phyloP scores from a whole-genome alignment of 2,888 invertebrate species.

The Calliopum simillimum region DNA sequence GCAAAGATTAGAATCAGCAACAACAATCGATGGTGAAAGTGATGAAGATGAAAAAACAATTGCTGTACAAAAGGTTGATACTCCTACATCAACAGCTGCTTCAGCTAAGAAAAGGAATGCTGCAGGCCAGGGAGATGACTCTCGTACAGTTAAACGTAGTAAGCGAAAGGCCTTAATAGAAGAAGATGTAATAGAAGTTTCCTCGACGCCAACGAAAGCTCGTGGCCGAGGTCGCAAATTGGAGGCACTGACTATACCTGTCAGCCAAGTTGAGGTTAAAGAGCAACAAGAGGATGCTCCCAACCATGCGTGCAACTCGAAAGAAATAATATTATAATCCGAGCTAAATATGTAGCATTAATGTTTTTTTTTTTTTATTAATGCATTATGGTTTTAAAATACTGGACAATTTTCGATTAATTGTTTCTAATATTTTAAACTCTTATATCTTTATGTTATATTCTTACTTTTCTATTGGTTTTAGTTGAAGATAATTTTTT shows the following conservation, averaged over 20 bases:
- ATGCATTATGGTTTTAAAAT: not conserved
- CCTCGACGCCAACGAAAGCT: constrained; percentile 1
- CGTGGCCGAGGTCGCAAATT: constrained; percentile 42
- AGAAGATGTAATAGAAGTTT: constrained; percentile 8
- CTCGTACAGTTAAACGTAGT: constrained; percentile 42
- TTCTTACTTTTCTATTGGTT: constrained; percentile 12
- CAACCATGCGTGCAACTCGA: constrained; percentile 57
- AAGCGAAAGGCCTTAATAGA: constrained; percentile 38
- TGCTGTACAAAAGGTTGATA: not conserved
- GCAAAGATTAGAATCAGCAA: constrained; percentile 32
- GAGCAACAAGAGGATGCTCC: constrained; percentile 25
- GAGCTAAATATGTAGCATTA: not conserved
- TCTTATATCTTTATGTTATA: constrained; percentile 22
- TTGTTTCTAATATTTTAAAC: constrained; percentile 26
- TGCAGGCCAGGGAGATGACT: constrained; percentile 29
- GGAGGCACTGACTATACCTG: constrained; percentile 34
- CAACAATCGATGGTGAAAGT: constrained; percentile 34
- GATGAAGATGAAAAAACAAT: constrained; percentile 26
- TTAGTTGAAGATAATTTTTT: constrained; percentile 22
- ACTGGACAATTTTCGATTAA: constrained; percentile 15
- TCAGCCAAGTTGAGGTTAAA: not conserved
- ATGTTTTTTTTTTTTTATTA: not conserved
- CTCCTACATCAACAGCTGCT: not conserved
- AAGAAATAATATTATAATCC: constrained; percentile 36
- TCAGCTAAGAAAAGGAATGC: constrained; percentile 36